Evolutionary conservation across 2,113 vertebrate species (phyloP).

Genomic region (Microtus oregoni): DNA sequence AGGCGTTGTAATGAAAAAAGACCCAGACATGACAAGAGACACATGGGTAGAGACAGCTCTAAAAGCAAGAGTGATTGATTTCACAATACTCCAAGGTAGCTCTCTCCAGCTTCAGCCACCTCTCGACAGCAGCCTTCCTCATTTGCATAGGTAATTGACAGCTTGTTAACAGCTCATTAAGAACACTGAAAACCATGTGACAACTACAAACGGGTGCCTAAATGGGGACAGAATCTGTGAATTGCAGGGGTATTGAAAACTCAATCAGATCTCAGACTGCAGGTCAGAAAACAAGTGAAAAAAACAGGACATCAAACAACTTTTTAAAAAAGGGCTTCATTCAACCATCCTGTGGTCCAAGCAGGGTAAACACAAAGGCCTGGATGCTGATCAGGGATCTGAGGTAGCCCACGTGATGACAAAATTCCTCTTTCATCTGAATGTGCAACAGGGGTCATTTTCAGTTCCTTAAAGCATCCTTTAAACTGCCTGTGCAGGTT

Average conservation of each 20-base stretch:
- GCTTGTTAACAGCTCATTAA: conserved; percentile 92
- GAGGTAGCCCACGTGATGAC: neutral
- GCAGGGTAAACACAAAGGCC: conserved; percentile 67
- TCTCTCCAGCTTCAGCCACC: conserved; percentile 82
- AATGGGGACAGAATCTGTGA: conserved; percentile 87
- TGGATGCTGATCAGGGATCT: neutral
- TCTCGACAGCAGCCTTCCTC: conserved; percentile 80
- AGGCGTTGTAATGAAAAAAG: conserved; percentile 85
- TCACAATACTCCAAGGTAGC: conserved; percentile 85
- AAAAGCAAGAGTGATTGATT: conserved; percentile 87
- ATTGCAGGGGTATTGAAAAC: conserved; percentile 85
- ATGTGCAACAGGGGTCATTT: conserved; percentile 55
- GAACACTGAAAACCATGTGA: conserved; percentile 90
- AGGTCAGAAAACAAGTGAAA: conserved; percentile 84
- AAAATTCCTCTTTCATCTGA: conserved; percentile 36
- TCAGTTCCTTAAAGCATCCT: conserved; percentile 53
- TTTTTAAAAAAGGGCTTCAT: conserved; percentile 66
- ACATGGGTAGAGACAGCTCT: conserved; percentile 84
- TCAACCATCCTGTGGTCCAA: conserved; percentile 70
- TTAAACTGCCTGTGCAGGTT: conserved; percentile 69
- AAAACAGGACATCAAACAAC: conserved; percentile 70
- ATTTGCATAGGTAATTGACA: conserved; percentile 91
- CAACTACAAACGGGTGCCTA: conserved; percentile 85
- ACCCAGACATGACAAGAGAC: conserved; percentile 83
- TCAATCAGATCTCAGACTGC: conserved; percentile 86